These are phyloP conservation scores for Drosophila fulvimacula DNA, from an alignment of 2,888 invertebrate genomes.

Conservation along the genomic window DNA sequence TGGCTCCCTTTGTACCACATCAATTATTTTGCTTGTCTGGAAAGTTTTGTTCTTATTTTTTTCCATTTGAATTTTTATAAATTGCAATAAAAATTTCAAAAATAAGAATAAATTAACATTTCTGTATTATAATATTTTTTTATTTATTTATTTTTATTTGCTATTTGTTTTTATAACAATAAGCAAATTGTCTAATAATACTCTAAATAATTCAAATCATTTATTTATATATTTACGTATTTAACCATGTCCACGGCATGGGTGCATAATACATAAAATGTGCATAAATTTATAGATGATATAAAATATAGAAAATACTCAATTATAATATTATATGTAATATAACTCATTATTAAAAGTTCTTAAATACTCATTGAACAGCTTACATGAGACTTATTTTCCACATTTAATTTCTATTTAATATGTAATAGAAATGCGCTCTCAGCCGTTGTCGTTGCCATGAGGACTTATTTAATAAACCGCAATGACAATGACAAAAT, in stretches of 20 bases:
- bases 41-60: conserved; percentile 3
- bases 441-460: conserved; percentile 57
- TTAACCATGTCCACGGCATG: too few species aligned
- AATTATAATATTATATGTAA: too few species aligned
- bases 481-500: conserved; percentile 41
- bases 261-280: too few species aligned
- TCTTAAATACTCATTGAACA: conserved; percentile 9
- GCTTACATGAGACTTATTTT: neutral
- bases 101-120: too few species aligned
- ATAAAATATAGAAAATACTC: too few species aligned
- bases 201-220: too few species aligned
- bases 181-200: too few species aligned
- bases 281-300: too few species aligned
- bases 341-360: neutral
- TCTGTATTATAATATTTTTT: too few species aligned
- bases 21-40: conserved; percentile 26
- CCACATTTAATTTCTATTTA: conserved; percentile 18
- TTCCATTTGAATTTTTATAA: neutral
- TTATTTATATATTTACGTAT: too few species aligned
- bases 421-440: conserved; percentile 39
- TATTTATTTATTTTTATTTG: too few species aligned
- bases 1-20: conserved; percentile 13
- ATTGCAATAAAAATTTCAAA: conserved; percentile 2
- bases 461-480: conserved; percentile 57
- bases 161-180: too few species aligned